These are phyloP conservation scores for Cistogaster globosa DNA, from an alignment of 2,888 invertebrate species.

Conservation along the genomic window DNA sequence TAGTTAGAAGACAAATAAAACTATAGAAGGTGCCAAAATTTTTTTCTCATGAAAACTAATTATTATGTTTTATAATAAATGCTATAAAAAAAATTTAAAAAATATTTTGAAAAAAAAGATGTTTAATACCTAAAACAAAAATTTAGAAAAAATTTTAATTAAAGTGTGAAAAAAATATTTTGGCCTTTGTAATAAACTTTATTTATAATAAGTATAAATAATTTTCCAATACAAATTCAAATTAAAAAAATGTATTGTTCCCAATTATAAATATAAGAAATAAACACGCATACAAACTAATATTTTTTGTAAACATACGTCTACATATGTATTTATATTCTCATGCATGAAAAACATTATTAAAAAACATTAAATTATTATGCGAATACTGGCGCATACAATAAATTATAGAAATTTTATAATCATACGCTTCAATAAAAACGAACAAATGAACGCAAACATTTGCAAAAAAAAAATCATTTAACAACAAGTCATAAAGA, in stretches of 20 bases:
- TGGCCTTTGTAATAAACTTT: background rate
- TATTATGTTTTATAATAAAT: too few species aligned
- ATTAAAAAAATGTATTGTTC: slow-evolving; percentile 28
- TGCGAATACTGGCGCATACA: background rate
- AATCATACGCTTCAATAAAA: slow-evolving; percentile 61
- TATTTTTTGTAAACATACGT: background rate
- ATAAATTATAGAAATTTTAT: slow-evolving; percentile 62
- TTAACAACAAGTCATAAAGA: slow-evolving; percentile 22
- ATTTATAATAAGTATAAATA: background rate
- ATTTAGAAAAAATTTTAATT: background rate
- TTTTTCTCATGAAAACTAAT: too few species aligned
- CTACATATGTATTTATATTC: too few species aligned
- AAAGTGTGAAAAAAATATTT: background rate
- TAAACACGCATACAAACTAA: background rate
- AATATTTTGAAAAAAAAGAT: too few species aligned
- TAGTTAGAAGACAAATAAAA: too few species aligned
- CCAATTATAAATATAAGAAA: background rate
- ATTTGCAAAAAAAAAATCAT: background rate
- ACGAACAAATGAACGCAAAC: slow-evolving; percentile 30
- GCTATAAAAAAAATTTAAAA: too few species aligned
- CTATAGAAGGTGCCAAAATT: too few species aligned
- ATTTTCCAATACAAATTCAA: slow-evolving; percentile 24
- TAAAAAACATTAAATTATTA: background rate
- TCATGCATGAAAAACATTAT: background rate
- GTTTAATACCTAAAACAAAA: too few species aligned